Evolutionary conservation across 2,113 vertebrate species (phyloP), one percentile per base, ranked within the genome.

Genomic region (Turdus rufiventris): DNA sequence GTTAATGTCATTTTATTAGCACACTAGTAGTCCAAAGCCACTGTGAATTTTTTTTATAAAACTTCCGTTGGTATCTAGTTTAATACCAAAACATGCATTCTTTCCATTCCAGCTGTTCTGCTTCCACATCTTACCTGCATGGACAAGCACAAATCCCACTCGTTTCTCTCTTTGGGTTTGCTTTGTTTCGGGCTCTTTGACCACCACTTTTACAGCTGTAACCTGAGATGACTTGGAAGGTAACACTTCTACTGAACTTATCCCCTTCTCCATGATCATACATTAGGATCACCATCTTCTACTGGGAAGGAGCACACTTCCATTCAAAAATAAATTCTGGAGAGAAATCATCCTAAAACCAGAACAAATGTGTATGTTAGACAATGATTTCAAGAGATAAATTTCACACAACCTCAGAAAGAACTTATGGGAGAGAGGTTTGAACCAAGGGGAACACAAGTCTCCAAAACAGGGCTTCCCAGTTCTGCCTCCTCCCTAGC

Each of bases 81-180:
- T 36, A 34, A 26, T 54, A 68, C 5, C 68, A 26, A 48, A 24
- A n/a, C 14, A 43, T 3, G 17, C 13, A 31, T 31, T 42, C 57
- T 17, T 42, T 58, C 63, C 50, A 34, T 89, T 85, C 34, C 24
- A 60, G 33, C 33, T 83, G 42, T 42, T 57, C 51, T 1, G 18
- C 29, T 84, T 73, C 34, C 61, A 23, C 12, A 43, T 85, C 97
- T 98, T 96, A 99, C 99, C 99, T 98, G 99, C 99, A 96, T 99
- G 99, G 50, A 99, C 99, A 96, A 99, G 97, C 93, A 99, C 99
- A 98, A 99, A 99, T 88, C 99, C 99, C 61, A 98, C 98, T 96
- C 97, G 96, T 86, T 97, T 98, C 91, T 96, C 97, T 95, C 97
- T 97, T 96, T 97, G 97, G 89, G 88, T 70, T 86, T 96, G 96